Conservation (phyloP, 1,140 invertebrate genomes). For the Drosophila virilis region DNA sequence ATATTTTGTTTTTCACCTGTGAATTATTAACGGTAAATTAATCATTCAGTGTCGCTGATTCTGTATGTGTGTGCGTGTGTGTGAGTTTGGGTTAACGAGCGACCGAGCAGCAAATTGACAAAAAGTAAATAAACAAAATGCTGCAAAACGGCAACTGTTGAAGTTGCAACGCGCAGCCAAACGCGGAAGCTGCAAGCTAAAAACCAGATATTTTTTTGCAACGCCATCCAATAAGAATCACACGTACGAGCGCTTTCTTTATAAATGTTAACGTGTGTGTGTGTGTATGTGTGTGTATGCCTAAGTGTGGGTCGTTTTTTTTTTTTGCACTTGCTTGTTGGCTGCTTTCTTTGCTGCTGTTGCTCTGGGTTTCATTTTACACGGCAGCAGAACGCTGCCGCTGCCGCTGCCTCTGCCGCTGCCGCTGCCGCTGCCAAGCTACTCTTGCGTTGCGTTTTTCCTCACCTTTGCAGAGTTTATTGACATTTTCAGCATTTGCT, state of each 20-base stretch:
- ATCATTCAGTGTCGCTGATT: constrained; percentile 38
- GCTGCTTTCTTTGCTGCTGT: constrained; percentile 64
- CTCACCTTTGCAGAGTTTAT: constrained; percentile 82
- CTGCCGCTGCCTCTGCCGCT: not conserved
- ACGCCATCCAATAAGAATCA: constrained; percentile 67
- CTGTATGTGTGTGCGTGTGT: constrained; percentile 6
- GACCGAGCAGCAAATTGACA: constrained; percentile 60
- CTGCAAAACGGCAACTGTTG: constrained; percentile 68
- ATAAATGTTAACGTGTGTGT: constrained; percentile 11
- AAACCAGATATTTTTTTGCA: constrained; percentile 73
- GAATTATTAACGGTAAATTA: constrained; percentile 79
- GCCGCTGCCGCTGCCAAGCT: constrained; percentile 37
- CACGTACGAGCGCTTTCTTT: constrained; percentile 55
- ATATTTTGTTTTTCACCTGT: constrained; percentile 55
- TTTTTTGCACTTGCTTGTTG: constrained; percentile 67
- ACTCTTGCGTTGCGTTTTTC: constrained; percentile 78
- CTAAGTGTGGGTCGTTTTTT: constrained; percentile 46
- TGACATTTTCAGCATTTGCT: constrained; percentile 81
- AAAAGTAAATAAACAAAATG: constrained; percentile 79
- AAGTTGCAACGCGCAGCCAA: constrained; percentile 51
- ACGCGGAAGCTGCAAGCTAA: constrained; percentile 71
- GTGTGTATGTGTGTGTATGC: constrained; percentile 2
- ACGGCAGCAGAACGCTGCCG: constrained; percentile 41
- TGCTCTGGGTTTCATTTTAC: constrained; percentile 68
- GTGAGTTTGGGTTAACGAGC: constrained; percentile 50